These are phyloP conservation scores for Petroica traversi DNA, from an alignment of 2,113 vertebrate genomes.

Conservation along the genomic window DNA sequence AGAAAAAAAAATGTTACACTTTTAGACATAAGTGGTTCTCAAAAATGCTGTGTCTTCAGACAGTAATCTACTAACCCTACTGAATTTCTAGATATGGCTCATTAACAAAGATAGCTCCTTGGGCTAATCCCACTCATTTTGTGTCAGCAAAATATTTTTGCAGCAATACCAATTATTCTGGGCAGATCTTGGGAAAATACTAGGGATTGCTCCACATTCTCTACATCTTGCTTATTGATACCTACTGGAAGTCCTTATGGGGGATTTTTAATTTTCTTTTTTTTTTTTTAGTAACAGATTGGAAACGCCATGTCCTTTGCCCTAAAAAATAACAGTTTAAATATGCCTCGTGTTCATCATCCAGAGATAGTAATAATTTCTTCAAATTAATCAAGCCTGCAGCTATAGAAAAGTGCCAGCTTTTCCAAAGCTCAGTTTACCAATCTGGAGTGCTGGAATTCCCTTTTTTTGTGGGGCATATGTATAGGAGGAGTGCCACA, in stretches of 20 bases:
- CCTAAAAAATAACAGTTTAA: neutral
- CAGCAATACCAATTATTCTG: neutral
- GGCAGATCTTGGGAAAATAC: neutral
- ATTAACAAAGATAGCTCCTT: neutral
- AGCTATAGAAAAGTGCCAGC: slow-evolving; percentile 5
- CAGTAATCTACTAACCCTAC: neutral
- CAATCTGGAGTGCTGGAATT: neutral
- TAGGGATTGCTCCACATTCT: neutral
- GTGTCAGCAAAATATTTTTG: slow-evolving; percentile 19
- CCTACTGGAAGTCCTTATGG: neutral
- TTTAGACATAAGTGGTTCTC: neutral
- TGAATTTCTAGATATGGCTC: neutral
- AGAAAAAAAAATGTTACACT: neutral
- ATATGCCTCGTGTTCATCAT: neutral
- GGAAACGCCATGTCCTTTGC: neutral
- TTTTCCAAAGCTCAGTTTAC: neutral
- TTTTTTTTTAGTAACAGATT: neutral
- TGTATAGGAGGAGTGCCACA: neutral
- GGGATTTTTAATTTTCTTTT: neutral
- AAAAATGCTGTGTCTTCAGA: neutral
- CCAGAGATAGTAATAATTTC: neutral
- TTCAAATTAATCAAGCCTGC: slow-evolving; percentile 19
- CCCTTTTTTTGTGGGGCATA: neutral
- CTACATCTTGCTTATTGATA: neutral
- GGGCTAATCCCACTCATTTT: neutral